Percentiles rank a stretch among this genome's conserved stretches.
Conservation (phyloP, 2,113 vertebrate species). For the Lepisosteus osseus region DNA sequence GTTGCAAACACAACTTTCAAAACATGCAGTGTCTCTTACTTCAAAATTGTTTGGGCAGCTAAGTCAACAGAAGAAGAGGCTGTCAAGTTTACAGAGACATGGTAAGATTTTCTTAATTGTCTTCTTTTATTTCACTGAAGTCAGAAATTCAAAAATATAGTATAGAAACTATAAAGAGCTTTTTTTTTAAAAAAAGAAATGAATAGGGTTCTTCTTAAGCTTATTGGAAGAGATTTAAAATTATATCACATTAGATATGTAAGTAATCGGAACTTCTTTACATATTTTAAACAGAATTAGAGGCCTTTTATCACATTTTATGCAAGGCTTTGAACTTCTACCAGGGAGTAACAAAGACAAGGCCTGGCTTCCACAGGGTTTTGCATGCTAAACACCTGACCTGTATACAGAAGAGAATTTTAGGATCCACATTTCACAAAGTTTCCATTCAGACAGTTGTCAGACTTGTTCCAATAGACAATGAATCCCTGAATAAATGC, state of each 20-base stretch:
- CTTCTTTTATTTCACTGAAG: constrained; percentile 10
- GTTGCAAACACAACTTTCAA: no score
- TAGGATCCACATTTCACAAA: constrained; percentile 32
- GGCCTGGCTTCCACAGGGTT: constrained; percentile 37
- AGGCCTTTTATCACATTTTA: constrained; percentile 48
- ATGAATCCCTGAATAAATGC: constrained; percentile 23
- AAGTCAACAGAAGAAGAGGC: background rate
- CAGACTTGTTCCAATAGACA: constrained; percentile 25
- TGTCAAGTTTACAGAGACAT: background rate
- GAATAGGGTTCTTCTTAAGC: constrained; percentile 48
- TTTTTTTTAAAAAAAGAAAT: constrained; percentile 40
- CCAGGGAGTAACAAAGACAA: constrained; percentile 43
- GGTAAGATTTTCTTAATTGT: constrained; percentile 1
- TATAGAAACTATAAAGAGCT: constrained; percentile 59
- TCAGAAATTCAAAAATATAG: constrained; percentile 57
- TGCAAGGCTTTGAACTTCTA: constrained; percentile 40
- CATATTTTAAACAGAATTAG: constrained; percentile 60
- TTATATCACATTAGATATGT: constrained; percentile 29
- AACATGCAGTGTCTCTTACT: no score
- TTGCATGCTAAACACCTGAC: constrained; percentile 53
- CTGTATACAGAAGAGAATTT: constrained; percentile 52
- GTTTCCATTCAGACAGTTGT: constrained; percentile 31
- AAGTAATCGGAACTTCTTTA: constrained; percentile 59
- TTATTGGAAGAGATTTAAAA: constrained; percentile 35
- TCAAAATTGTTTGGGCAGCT: background rate